Base-by-base conservation (phyloP, 1,140 invertebrate genomes). In the Bombus consobrinus region DNA sequence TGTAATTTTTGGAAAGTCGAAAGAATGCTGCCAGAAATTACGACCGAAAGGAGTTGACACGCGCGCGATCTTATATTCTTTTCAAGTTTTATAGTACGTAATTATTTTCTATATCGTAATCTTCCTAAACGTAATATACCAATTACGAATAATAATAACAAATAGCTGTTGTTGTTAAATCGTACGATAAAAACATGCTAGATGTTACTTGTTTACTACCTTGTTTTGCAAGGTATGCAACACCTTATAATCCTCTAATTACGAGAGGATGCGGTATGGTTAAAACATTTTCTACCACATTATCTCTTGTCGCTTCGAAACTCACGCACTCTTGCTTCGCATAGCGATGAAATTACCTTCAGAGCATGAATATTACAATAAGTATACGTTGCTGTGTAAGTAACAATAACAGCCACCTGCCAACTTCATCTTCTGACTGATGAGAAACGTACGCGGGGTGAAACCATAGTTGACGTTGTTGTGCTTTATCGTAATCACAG, bases 371-470 rank as follows among this genome's bases (percentile, higher is more conserved):
- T 78, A 78, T 78, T 78, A 64, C 37, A 41, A 64, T 77, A 34
- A 78, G 59, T 41, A 62, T 37, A 28, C 25, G 74, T 62, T 59
- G 18, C 12, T 32, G 62, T n/a, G 28, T 37, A 64, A 64, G 25
- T 41, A 78, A 78, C 53, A 64, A 64, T 78, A 64, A 64, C 75
- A 32, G 8, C 59, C 59, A 64, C 18, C 59, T 64, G 59, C 59
- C 59, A 64, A 78, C 75, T 32, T 78, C 41, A 78, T 62, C 75
- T 43, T 41, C n/a, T 3, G 25, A 78, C 75, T 78, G 57, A 78
- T 41, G 59, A 64, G 59, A 43, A 66, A 34, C 59, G 28, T 78
- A 64, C 57, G 28, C 25, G 28, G 34, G 28, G n/a, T 18, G 34
- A 32, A 41, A 32, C 18, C 59, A 22, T 41, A 25, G 3, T 41